Conservation (phyloP, 1,140 invertebrate species). For the Drosophila sproati region DNA sequence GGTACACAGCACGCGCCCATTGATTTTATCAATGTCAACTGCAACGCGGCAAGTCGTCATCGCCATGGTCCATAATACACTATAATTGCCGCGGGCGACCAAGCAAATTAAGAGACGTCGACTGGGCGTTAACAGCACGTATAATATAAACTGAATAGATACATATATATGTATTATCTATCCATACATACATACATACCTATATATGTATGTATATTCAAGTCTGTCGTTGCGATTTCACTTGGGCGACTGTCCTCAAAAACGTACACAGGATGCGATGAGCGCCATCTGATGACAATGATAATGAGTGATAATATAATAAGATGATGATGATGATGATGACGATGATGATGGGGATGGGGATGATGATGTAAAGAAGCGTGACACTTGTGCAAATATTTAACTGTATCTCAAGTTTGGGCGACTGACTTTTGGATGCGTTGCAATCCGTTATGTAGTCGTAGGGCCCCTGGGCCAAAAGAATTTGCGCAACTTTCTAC, state of each 20-base stretch:
- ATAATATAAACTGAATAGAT: conserved; percentile 33
- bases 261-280: conserved; percentile 76
- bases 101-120: conserved; percentile 39
- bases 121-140: conserved; percentile 60
- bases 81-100: conserved; percentile 58
- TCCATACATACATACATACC: conserved; percentile 10
- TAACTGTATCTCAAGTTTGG: conserved; percentile 54
- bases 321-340: conserved; percentile 29
- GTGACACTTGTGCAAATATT: conserved; percentile 80
- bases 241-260: conserved; percentile 69
- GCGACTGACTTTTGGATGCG: conserved; percentile 26
- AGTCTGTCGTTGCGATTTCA: conserved; percentile 39
- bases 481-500: conserved; percentile 81
- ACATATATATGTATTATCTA: background rate
- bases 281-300: conserved; percentile 41
- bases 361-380: conserved; percentile 74
- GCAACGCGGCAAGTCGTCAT: conserved; percentile 28
- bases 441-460: conserved; percentile 45
- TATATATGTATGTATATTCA: background rate
- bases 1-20: conserved; percentile 66
- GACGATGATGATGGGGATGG: conserved; percentile 42
- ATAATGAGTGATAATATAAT: conserved; percentile 56
- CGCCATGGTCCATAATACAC: conserved; percentile 33
- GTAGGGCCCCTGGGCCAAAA: conserved; percentile 57
- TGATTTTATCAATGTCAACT: conserved; percentile 81